Percentiles rank a stretch among this genome's conserved stretches.
phyloP scores from a whole-genome alignment of 2,888 invertebrate species.

The Hecatera dysodea region DNA sequence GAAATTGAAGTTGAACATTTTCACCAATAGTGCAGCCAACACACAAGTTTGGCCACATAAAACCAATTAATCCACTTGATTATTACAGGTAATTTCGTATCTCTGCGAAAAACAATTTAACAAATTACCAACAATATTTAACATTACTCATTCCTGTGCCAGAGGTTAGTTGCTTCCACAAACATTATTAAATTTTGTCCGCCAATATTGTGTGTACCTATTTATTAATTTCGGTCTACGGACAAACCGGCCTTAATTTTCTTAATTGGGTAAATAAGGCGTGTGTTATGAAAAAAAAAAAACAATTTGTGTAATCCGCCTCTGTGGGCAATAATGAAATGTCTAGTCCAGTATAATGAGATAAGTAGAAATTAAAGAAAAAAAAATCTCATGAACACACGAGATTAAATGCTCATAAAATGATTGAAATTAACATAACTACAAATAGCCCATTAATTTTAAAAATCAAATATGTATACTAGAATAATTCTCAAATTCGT shows the following conservation, averaged over 20 bases:
- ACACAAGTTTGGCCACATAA: constrained; percentile 9
- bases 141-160: constrained; percentile 57
- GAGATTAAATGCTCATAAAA: too few species aligned
- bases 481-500: too few species aligned
- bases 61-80: constrained; percentile 43
- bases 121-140: constrained; percentile 73
- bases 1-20: constrained; percentile 12
- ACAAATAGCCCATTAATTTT: too few species aligned
- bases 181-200: constrained; percentile 69
- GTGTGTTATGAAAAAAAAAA: constrained; percentile 16
- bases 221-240: constrained; percentile 38
- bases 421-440: too few species aligned
- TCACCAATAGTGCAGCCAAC: constrained; percentile 20
- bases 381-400: background rate
- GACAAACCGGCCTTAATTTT: constrained; percentile 37
- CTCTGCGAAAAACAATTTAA: constrained; percentile 65
- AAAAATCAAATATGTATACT: too few species aligned
- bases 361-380: constrained; percentile 6
- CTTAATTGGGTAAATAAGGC: constrained; percentile 43
- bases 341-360: background rate
- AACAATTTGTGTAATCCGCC: constrained; percentile 1
- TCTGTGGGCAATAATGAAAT: constrained; percentile 12
- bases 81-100: constrained; percentile 58
- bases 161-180: constrained; percentile 61
- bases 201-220: constrained; percentile 63